These are phyloP conservation scores for human (Homo sapiens) DNA, from an alignment of 2,113 vertebrate species.

Conservation along the genomic window GRCh38 chr3:179063001-179063500, in stretches of 20 bases:
- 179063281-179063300: background rate
- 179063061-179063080: background rate
- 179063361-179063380: constrained; percentile 6
- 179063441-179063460: background rate
- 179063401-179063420: background rate
- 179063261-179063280: background rate
- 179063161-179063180: background rate
- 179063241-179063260: constrained; percentile 2
- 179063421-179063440: constrained; percentile 12
- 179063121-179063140: background rate
- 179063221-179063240: constrained; percentile 13
- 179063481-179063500: background rate
- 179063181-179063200: background rate
- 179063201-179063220: background rate
- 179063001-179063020: background rate
- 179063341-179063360: constrained; percentile 16
- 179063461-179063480: background rate
- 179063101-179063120: background rate
- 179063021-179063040: background rate
- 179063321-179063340: background rate
- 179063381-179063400: background rate
- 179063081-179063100: background rate
- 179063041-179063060: background rate
- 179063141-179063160: background rate
- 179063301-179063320: constrained; percentile 34